Conservation (phyloP, 1,140 invertebrate species). For the Venturia canescens region DNA sequence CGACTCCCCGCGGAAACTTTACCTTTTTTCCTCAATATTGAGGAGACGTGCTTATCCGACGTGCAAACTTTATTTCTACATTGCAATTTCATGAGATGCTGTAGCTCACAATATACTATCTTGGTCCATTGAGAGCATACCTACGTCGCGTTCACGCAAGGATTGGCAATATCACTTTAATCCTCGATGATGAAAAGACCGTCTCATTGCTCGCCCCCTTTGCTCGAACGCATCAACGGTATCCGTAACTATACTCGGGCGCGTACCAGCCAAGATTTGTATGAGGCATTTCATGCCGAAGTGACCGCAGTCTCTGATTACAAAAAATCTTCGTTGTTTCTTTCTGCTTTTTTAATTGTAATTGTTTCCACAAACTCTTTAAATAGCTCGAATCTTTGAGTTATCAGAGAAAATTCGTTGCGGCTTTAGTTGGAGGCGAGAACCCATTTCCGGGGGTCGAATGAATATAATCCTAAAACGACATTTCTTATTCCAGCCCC, state of each 20-base stretch:
- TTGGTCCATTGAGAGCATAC: neutral
- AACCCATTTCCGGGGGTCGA: neutral
- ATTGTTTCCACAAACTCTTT: neutral
- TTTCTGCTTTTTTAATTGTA: neutral
- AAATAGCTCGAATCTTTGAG: no score
- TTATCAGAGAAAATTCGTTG: no score
- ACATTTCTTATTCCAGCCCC: neutral
- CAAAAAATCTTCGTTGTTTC: neutral
- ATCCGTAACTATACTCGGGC: neutral
- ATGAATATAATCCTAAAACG: neutral
- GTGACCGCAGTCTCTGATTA: neutral
- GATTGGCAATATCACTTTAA: constrained; percentile 72
- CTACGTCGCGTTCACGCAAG: constrained; percentile 39
- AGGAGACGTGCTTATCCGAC: constrained; percentile 67
- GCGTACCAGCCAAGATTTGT: neutral
- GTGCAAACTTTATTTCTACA: constrained; percentile 71
- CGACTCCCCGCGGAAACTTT: neutral
- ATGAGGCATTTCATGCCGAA: neutral
- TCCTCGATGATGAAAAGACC: constrained; percentile 69
- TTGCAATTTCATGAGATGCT: constrained; percentile 68
- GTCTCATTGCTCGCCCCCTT: constrained; percentile 62
- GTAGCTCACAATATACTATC: constrained; percentile 61
- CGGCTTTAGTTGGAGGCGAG: neutral
- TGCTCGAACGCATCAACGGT: neutral
- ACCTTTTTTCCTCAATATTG: constrained; percentile 66